Base-by-base conservation (phyloP, 2,797 vertebrate genomes). In the Protonibea diacanthus region DNA sequence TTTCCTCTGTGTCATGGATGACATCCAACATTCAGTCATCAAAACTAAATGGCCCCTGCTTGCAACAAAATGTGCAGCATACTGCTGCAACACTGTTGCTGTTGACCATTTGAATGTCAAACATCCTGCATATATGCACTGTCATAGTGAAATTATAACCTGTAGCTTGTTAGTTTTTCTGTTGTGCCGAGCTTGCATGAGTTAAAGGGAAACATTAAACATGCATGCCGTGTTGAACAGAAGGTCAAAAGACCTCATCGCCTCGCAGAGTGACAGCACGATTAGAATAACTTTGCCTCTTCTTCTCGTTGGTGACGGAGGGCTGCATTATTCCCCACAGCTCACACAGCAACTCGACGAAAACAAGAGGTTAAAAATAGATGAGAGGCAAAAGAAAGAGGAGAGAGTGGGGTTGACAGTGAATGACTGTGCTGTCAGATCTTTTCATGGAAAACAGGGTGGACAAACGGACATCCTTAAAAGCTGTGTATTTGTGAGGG, bases 391-490 rank as follows among this genome's bases (percentile, higher is more conserved):
- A 76, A 52, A 74, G 78, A 80, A 47, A 82, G 86, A 84, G 65
- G 69, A 71, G 67, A 82, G 81, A 88, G 76, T 40, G 73, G 73
- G 80, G 51, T 80, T 91, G 88, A 86, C 88, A 88, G 88, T 76
- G 85, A 91, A 69, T 71, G 89, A 92, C 77, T 80, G 74, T 23
- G 81, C 79, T 84, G 83, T 89, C 88, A 85, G 88, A 88, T 84
- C 65, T 85, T 82, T 89, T 82, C 78, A 82, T 76, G 88, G 88
- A 92, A 91, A 92, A 90, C 71, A 83, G 91, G 88, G 83, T 84
- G 86, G 86, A 87, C 87, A 77, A 79, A 76, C 90, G 88, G 92
- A 93, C 88, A 89, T 94, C 92, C 93, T 91, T 78, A 66, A 74
- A 82, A 53, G 74, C 81, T 63, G 44, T 63, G 73, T 82, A 79